Evolutionary conservation across 2,888 invertebrate genomes (phyloP), one percentile per base, ranked within the genome.

Genomic region (Drosophila mettleri): DNA sequence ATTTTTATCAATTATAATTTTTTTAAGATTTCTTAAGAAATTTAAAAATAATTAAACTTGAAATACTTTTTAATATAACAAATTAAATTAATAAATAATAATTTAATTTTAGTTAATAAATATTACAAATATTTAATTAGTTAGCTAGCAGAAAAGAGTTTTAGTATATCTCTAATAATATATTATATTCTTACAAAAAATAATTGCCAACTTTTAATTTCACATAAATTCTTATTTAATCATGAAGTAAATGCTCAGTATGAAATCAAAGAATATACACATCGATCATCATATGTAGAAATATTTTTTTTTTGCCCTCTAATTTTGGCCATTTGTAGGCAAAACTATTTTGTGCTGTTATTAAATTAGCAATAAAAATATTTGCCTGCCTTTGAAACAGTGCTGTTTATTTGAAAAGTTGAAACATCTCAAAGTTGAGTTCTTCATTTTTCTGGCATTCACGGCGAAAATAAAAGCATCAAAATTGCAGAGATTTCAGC

Each of bases 401-500:
- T 31, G 10, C 29, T 70, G 38, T 54, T 55, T 58, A 39, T 55
- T 20, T 31, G 33, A 34, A 51, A 74, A 58, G 48, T 62, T 58
- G 33, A 48, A 67, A 55, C 29, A 43, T 38, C 53, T 33, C 27
- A 24, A 34, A 53, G 65, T 33, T 41, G 54, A 16, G 39, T 27
- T 55, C 53, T 58, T 74, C 27, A 51, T 53, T 46, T 54, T 34
- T 31, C 6, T 53, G 59, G 43, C 54, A 53, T 51, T 61, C 62
- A 52, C 38, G 34, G 52, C 53, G 55, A 48, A 64, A 60, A 75
- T 63, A 41, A 51, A 55, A 41, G 18, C 45, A 64, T 45, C 34
- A 39, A 59, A 64, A 53, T 64, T 75, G 62, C 48, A 39, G n/a
- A 53, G 8, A 16, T 57, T 16, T 49, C 24, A 66, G n/a, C 51